phyloP scores from a whole-genome alignment of 2,113 vertebrate genomes.

The Miniopterus natalensis region DNA sequence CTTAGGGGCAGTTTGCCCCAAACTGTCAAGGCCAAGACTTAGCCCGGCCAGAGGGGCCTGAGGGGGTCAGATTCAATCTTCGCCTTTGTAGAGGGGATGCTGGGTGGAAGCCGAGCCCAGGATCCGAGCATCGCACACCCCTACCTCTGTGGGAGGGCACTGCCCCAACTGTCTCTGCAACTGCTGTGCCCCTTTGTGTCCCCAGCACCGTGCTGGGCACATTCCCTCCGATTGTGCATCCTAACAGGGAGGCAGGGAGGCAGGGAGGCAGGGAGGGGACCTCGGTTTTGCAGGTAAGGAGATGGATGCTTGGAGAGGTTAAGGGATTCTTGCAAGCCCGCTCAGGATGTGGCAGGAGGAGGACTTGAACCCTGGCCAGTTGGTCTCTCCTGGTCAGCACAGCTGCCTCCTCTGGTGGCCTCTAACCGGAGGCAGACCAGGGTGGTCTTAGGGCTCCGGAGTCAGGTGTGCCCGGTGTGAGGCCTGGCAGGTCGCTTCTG shows the following conservation, averaged over 20 bases:
- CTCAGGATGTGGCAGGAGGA: too few species aligned
- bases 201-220: neutral
- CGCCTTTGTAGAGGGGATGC: fast-evolving
- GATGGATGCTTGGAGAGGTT: neutral
- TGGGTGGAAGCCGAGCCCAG: fast-evolving
- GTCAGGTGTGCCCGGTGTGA: neutral
- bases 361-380: neutral
- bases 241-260: too few species aligned
- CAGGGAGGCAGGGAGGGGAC: neutral
- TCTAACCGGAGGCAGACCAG: neutral
- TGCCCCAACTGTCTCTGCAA: fast-evolving
- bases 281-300: neutral
- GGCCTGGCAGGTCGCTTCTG: neutral
- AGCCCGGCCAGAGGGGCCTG: neutral
- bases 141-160: fast-evolving
- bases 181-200: neutral
- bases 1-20: neutral
- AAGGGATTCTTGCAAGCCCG: neutral
- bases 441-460: neutral
- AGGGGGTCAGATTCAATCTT: neutral
- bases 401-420: neutral
- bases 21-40: neutral
- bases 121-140: neutral
- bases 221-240: neutral
- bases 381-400: too few species aligned